Evolutionary conservation across 1,140 invertebrate species (phyloP).

Genomic region (Bradynema listronoti): DNA sequence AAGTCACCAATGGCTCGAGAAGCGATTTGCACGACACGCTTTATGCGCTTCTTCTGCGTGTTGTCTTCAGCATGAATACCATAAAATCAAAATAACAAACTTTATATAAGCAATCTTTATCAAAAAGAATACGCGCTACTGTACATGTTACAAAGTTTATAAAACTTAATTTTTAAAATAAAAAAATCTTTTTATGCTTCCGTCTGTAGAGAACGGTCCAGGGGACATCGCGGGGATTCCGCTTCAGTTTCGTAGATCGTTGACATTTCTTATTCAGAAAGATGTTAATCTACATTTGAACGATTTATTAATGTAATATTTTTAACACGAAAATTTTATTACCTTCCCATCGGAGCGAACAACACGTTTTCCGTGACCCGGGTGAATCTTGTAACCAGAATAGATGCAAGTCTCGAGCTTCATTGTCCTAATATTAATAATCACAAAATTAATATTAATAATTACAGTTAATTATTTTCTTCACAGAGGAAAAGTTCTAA

Average conservation of each 20-base stretch:
- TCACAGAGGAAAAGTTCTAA: too few species aligned
- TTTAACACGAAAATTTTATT: too few species aligned
- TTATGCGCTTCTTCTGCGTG: slow-evolving; percentile 82
- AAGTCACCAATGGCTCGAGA: slow-evolving; percentile 94
- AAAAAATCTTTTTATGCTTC: slow-evolving; percentile 94
- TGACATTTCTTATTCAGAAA: slow-evolving; percentile 96
- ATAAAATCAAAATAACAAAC: too few species aligned
- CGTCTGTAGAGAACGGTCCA: slow-evolving; percentile 99
- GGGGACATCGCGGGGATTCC: slow-evolving; percentile 95
- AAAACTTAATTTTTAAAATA: too few species aligned
- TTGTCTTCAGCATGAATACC: slow-evolving; percentile 69
- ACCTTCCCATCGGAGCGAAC: slow-evolving; percentile 98
- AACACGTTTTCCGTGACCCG: slow-evolving; percentile 97
- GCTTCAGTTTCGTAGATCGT: slow-evolving; percentile 81
- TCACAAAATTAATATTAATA: too few species aligned
- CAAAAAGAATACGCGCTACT: too few species aligned
- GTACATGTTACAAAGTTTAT: too few species aligned
- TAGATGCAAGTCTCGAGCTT: slow-evolving; percentile 97
- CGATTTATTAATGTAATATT: slow-evolving; percentile 7
- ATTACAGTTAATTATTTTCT: too few species aligned
- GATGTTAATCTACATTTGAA: slow-evolving; percentile 72
- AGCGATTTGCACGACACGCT: slow-evolving; percentile 81
- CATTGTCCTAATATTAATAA: too few species aligned
- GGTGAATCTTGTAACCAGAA: slow-evolving; percentile 98
- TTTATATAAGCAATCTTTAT: too few species aligned